phyloP scores from a whole-genome alignment of 2,113 vertebrate species.

The Phyllostomus discolor region DNA sequence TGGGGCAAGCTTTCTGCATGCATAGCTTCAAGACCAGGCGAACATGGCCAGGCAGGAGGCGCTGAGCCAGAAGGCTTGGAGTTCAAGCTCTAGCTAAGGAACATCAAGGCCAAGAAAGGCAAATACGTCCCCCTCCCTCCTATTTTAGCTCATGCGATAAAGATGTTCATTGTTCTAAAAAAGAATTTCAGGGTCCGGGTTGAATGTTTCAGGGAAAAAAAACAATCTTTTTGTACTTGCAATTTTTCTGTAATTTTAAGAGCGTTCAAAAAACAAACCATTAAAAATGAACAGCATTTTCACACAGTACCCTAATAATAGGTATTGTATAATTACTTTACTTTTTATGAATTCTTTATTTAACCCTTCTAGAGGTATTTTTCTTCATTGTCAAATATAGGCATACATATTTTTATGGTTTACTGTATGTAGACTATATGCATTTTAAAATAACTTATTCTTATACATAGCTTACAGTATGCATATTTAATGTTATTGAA shows the following conservation, averaged over 20 bases:
- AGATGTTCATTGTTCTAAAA: not conserved
- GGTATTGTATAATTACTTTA: not conserved
- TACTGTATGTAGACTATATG: not conserved
- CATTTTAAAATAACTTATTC: not conserved
- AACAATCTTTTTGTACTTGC: not conserved
- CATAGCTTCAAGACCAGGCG: slow-evolving; percentile 92
- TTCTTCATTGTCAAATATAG: not conserved
- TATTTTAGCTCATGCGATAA: not conserved
- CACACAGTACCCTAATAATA: not conserved
- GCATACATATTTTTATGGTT: not conserved
- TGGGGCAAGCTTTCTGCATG: slow-evolving; percentile 94
- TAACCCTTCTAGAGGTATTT: not conserved
- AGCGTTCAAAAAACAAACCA: not conserved
- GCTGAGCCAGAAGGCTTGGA: slow-evolving; percentile 94
- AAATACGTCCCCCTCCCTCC: slow-evolving; percentile 85
- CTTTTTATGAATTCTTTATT: not conserved
- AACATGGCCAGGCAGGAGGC: slow-evolving; percentile 92
- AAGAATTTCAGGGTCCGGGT: not conserved
- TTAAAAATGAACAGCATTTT: not conserved
- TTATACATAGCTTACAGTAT: not conserved
- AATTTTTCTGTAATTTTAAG: not conserved
- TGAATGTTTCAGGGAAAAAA: not conserved
- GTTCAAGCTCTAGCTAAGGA: slow-evolving; percentile 95
- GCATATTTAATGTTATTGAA: not conserved
- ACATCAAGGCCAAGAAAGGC: slow-evolving; percentile 95